A percentile compares a stretch with the other conserved stretches of the same genome.
phyloP scores from a whole-genome alignment of 2,888 invertebrate species.

The Drosophila affinis region DNA sequence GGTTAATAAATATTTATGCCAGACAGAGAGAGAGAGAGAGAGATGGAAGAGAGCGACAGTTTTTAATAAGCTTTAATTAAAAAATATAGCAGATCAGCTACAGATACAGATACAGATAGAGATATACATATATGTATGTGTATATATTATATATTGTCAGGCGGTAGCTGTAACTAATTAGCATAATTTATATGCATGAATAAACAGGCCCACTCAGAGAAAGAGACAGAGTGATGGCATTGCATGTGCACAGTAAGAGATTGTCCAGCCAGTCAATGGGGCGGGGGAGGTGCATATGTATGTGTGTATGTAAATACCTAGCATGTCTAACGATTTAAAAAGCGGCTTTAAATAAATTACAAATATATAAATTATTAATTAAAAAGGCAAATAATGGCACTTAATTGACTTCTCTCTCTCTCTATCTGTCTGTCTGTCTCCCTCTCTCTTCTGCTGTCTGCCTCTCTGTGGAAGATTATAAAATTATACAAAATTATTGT shows the following conservation, averaged over 20 bases:
- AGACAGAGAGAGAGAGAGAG: not conserved
- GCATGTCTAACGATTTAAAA: slow-evolving; percentile 28
- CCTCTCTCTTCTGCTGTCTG: not conserved
- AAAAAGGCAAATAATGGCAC: slow-evolving; percentile 59
- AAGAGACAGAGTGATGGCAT: not conserved
- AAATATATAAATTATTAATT: slow-evolving; percentile 60
- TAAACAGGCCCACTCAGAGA: slow-evolving; percentile 26
- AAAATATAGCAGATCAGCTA: slow-evolving; percentile 37
- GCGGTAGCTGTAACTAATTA: slow-evolving; percentile 68
- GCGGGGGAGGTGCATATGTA: not conserved
- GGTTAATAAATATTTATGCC: slow-evolving; percentile 58
- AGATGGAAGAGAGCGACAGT: slow-evolving; percentile 45
- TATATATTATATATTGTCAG: slow-evolving; percentile 25
- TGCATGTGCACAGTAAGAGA: slow-evolving; percentile 2
- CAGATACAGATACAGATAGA: slow-evolving; percentile 21
- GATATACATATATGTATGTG: slow-evolving; percentile 17
- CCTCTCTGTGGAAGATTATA: slow-evolving; percentile 19
- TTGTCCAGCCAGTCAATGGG: slow-evolving; percentile 1
- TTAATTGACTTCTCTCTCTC: slow-evolving; percentile 31
- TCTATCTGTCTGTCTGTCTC: not conserved
- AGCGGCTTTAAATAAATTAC: slow-evolving; percentile 66
- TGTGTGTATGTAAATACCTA: not conserved
- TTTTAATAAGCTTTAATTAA: slow-evolving; percentile 71
- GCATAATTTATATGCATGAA: slow-evolving; percentile 67
- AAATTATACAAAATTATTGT: slow-evolving; percentile 17